Base-by-base conservation (phyloP, 2,797 vertebrate species). In the Delichon dasypus region DNA sequence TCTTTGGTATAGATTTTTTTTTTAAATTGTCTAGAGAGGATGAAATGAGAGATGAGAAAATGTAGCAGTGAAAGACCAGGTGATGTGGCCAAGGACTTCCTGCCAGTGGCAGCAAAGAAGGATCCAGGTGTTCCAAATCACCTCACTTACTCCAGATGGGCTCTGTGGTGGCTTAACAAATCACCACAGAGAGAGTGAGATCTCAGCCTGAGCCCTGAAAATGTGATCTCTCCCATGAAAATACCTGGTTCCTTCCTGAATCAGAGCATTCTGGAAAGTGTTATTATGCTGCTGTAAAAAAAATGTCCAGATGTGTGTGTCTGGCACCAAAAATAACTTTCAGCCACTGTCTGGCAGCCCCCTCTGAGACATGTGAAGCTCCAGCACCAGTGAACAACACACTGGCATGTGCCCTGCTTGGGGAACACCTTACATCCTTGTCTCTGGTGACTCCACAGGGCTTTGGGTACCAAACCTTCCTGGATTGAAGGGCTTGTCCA, bases 401-500 rank as follows among this genome's bases (percentile, higher is more conserved):
- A n/a, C 2, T 62, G 55, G 23, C 17, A 57, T 1, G 0, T 13
- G n/a, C 18, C 38, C 36, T 65, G 1, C 25, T 81, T 75, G 55
- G 57, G 23, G 55, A 87, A 17, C 64, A 77, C 36, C 45, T 89
- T 86, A 91, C 38, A 32, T 61, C 23, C 67, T 57, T 77, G 20
- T 90, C 74, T 92, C 84, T 87, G 61, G 19, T 80, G 68, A 50
- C 30, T 81, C 19, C 61, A 25, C 90, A 99, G 99, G 92, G 98
- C 97, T 21, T 57, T 98, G 73, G 99, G 99, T 55, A 99, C 97
- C 66, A 99, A 98, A 90, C 99, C 99, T 2, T 98, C 98, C 71
- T 99, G 99, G 99, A 98, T 98, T 75, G 97, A 97, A 71, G 96
- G 92, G 32, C 97, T 99, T 91, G 97, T 98, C 22, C 68, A 61